phyloP scores from a whole-genome alignment of 2,113 vertebrate species.

The Gasterosteus nipponicus region DNA sequence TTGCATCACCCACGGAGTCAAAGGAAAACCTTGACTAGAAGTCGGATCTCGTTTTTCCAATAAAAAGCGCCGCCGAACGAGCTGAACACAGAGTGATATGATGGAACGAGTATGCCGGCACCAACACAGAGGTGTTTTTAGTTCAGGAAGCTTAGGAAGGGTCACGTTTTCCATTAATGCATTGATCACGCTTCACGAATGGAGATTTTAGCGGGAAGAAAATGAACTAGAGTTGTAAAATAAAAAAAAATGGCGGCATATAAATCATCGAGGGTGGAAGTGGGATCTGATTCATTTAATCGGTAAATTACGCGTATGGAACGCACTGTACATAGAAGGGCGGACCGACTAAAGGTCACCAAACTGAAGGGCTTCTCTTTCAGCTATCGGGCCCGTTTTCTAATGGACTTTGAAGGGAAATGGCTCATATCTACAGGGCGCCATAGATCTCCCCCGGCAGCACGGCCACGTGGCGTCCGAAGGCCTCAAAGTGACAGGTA shows the following conservation, averaged over 20 bases:
- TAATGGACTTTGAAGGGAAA: conserved; percentile 33
- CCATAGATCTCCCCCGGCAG: conserved; percentile 40
- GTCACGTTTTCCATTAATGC: conserved; percentile 14
- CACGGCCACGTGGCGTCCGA: conserved; percentile 39
- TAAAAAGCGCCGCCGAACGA: background rate
- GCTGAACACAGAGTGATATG: background rate
- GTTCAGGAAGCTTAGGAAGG: background rate
- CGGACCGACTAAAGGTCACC: conserved; percentile 51
- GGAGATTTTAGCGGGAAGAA: conserved; percentile 34
- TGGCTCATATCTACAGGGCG: conserved; percentile 30
- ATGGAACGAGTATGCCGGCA: background rate
- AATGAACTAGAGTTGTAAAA: conserved; percentile 62
- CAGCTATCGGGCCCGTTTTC: conserved; percentile 30
- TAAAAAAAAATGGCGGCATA: conserved; percentile 52
- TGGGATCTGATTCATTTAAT: conserved; percentile 59
- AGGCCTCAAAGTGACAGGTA: conserved; percentile 59
- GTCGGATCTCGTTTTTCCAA: background rate
- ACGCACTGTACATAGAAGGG: conserved; percentile 26
- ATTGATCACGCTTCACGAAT: conserved; percentile 19
- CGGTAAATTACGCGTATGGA: conserved; percentile 52
- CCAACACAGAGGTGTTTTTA: background rate
- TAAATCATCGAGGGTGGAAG: conserved; percentile 50
- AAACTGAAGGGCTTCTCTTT: conserved; percentile 40
- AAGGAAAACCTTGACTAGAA: conserved; percentile 11
- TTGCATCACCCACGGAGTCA: background rate